These are phyloP conservation scores for Hemitrygon akajei DNA, from an alignment of 2,797 vertebrate genomes.

Conservation along the genomic window DNA sequence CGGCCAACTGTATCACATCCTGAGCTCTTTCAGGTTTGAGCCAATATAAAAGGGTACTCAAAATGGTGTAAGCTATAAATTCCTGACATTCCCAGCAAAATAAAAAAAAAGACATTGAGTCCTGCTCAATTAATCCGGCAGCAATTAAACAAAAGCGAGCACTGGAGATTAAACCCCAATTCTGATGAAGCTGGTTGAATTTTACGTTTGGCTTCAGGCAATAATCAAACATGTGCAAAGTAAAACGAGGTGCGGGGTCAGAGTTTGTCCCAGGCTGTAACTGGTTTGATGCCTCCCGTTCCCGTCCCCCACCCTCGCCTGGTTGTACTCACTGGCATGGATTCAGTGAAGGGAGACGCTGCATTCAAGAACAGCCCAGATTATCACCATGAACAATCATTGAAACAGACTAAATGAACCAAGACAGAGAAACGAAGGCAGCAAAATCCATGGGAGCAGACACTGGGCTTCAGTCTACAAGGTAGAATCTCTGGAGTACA, in stretches of 20 bases:
- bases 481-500: neutral
- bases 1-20: neutral
- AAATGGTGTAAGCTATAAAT: neutral
- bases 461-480: neutral
- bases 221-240: neutral
- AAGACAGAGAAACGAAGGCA: too few species aligned
- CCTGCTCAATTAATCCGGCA: neutral
- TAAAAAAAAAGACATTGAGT: neutral
- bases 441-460: neutral
- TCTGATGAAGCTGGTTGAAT: neutral
- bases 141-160: neutral
- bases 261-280: neutral
- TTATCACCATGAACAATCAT: too few species aligned
- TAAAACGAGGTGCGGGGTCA: neutral
- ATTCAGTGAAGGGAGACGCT: neutral
- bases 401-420: too few species aligned
- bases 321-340: too few species aligned
- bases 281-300: neutral
- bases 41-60: neutral
- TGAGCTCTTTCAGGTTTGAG: neutral
- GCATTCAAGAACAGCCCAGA: too few species aligned
- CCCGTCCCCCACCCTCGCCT: too few species aligned
- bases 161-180: neutral
- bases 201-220: neutral
- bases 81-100: neutral